Evolutionary conservation across 2,797 vertebrate genomes (phyloP).

Genomic region (Liasis olivaceus): DNA sequence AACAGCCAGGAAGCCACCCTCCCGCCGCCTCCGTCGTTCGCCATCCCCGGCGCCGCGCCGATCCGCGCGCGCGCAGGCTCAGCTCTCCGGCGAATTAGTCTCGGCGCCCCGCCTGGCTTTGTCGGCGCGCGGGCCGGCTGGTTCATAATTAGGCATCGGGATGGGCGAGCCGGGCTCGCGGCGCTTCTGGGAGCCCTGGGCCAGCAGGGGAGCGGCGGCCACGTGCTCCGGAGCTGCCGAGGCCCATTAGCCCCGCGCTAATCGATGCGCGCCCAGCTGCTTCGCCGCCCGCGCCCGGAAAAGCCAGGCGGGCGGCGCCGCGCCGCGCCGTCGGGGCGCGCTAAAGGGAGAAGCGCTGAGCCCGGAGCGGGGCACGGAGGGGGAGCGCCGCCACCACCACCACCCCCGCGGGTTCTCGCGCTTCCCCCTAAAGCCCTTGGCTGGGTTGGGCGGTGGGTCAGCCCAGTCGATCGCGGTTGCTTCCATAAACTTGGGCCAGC

Average conservation of each 20-base stretch:
- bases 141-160: neutral
- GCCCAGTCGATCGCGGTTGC: neutral
- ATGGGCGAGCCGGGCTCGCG: neutral
- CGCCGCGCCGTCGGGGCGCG: neutral
- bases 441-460: neutral
- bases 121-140: neutral
- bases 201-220: neutral
- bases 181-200: neutral
- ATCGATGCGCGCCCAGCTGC: constrained; percentile 11
- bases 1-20: too few relatives aligned
- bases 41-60: neutral
- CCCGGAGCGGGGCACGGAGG: too few relatives aligned
- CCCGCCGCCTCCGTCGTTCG: neutral
- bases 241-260: neutral
- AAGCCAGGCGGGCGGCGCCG: neutral
- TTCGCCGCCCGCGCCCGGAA: neutral
- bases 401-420: neutral
- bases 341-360: neutral
- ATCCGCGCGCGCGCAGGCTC: too few relatives aligned
- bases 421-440: neutral
- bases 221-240: neutral
- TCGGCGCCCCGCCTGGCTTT: neutral
- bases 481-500: neutral
- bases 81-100: neutral
- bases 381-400: neutral